phyloP scores from a whole-genome alignment of 2,113 vertebrate species.

The Halichoerus grypus region DNA sequence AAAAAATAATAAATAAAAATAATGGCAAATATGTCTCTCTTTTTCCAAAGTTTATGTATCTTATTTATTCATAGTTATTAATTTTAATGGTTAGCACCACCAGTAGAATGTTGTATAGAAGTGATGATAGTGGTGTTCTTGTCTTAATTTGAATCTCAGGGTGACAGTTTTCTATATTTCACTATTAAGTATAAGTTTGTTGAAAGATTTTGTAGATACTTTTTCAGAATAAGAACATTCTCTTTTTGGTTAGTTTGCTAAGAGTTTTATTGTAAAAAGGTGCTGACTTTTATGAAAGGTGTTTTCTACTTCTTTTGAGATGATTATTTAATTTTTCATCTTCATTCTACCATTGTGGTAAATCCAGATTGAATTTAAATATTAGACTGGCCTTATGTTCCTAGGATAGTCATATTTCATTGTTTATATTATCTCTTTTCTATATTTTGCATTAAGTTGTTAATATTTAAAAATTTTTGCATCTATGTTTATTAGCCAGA shows the following conservation, averaged over 20 bases:
- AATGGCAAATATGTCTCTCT: background rate
- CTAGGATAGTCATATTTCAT: background rate
- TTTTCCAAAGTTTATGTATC: background rate
- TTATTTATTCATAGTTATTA: slow-evolving; percentile 1
- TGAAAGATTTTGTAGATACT: background rate
- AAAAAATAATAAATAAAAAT: background rate
- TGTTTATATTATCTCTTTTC: background rate
- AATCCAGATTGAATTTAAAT: background rate
- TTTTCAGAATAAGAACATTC: background rate
- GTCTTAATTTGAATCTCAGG: background rate
- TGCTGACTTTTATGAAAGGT: background rate
- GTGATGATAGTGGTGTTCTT: background rate
- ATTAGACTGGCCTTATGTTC: background rate
- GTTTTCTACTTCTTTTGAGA: background rate
- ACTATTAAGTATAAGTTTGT: background rate
- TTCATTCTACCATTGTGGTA: background rate
- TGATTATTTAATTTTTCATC: background rate
- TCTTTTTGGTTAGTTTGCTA: background rate
- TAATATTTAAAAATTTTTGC: background rate
- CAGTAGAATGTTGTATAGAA: background rate
- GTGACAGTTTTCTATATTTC: background rate
- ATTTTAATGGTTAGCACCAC: background rate
- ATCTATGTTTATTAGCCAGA: background rate
- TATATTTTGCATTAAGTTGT: background rate
- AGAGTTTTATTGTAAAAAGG: background rate